phyloP scores from a whole-genome alignment of 2,888 invertebrate species.

The Hydraecia micacea region DNA sequence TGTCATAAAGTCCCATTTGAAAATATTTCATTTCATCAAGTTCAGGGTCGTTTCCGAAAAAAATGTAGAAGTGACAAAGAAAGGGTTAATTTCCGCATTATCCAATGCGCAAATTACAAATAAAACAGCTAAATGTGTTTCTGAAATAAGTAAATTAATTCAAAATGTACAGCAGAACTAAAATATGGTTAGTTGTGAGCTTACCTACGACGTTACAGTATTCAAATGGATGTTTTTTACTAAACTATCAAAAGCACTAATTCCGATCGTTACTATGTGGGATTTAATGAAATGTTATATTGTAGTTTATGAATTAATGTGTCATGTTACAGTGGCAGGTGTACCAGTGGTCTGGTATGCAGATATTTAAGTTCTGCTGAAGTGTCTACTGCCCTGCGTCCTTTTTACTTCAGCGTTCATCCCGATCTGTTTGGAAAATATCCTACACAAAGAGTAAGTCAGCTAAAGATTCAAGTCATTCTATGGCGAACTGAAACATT shows the following conservation, averaged over 20 bases:
- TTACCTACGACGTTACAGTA: neutral
- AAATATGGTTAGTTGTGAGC: slow-evolving; percentile 78
- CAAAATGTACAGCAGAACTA: slow-evolving; percentile 86
- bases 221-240: slow-evolving; percentile 9
- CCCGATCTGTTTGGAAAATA: slow-evolving; percentile 98
- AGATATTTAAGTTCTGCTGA: slow-evolving; percentile 93
- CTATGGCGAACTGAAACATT: neutral
- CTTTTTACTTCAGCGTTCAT: slow-evolving; percentile 98
- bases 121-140: slow-evolving; percentile 36
- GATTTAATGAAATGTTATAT: neutral
- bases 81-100: slow-evolving; percentile 28
- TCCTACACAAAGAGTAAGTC: slow-evolving; percentile 95
- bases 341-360: slow-evolving; percentile 75
- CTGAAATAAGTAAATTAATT: slow-evolving; percentile 20
- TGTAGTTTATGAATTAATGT: neutral
- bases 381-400: slow-evolving; percentile 96
- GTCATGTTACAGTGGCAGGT: slow-evolving; percentile 69
- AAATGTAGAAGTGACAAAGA: slow-evolving; percentile 56
- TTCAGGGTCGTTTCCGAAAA: slow-evolving; percentile 61
- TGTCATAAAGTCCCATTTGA: slow-evolving; percentile 25
- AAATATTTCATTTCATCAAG: slow-evolving; percentile 18
- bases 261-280: neutral
- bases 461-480: neutral
- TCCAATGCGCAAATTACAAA: slow-evolving; percentile 68
- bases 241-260: neutral